These are phyloP conservation scores for Forbesichthys agassizii DNA, from an alignment of 2,113 vertebrate species.

Conservation along the genomic window DNA sequence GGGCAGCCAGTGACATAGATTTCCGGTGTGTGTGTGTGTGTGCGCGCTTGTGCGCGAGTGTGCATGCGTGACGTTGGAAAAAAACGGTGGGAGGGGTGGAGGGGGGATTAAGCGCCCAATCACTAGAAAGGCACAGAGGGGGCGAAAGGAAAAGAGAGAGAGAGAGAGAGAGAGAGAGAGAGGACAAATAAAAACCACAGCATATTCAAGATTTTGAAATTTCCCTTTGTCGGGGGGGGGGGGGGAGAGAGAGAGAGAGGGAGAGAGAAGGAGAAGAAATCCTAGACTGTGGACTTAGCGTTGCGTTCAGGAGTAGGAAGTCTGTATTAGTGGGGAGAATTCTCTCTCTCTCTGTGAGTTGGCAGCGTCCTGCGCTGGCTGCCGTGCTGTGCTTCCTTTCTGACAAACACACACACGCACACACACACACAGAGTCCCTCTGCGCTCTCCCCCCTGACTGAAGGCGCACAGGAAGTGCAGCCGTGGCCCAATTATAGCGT, in stretches of 20 bases:
- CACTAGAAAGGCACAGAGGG: constrained; percentile 71
- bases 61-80: constrained; percentile 30
- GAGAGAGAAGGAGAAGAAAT: constrained; percentile 20
- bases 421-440: constrained; percentile 62
- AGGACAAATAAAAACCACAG: constrained; percentile 25
- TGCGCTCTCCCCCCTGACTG: constrained; percentile 74
- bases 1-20: constrained; percentile 78
- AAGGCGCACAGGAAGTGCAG: constrained; percentile 80
- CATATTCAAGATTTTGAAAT: constrained; percentile 74
- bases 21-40: constrained; percentile 66
- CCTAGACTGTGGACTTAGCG: constrained; percentile 59
- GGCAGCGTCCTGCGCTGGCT: constrained; percentile 75
- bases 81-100: constrained; percentile 23
- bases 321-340: constrained; percentile 67
- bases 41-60: constrained; percentile 40
- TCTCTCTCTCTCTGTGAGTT: constrained; percentile 75
- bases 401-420: constrained; percentile 21
- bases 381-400: constrained; percentile 64
- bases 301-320: constrained; percentile 65
- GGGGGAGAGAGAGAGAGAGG: too few species aligned
- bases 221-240: constrained; percentile 65
- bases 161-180: not conserved
- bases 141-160: constrained; percentile 5
- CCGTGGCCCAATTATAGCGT: constrained; percentile 80
- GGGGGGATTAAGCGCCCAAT: constrained; percentile 73